Percentiles rank a stretch among this genome's conserved stretches.
Evolutionary conservation across 2,888 invertebrate genomes (phyloP).

Genomic region (Lapara coniferarum): DNA sequence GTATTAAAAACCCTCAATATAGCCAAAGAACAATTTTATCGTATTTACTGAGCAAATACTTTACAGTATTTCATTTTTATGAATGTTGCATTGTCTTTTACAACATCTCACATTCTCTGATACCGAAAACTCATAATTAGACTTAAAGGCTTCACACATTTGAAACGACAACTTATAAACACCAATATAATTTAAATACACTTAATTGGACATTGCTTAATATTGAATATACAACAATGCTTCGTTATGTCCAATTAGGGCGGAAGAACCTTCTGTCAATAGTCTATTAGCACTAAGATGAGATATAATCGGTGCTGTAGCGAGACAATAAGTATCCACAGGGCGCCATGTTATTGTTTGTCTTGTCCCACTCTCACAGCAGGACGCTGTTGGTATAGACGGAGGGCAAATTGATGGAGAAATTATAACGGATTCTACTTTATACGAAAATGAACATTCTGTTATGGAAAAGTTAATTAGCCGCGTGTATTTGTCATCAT

Average conservation of each 20-base stretch:
- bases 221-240: constrained; percentile 11
- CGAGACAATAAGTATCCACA: constrained; percentile 71
- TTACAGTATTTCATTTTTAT: too few relatives aligned
- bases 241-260: constrained; percentile 52
- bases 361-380: constrained; percentile 65
- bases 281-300: constrained; percentile 67
- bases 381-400: constrained; percentile 52
- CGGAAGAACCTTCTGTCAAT: constrained; percentile 57
- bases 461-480: constrained; percentile 24
- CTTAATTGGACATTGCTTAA: not conserved
- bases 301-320: constrained; percentile 65
- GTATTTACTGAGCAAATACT: too few relatives aligned
- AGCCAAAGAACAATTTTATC: too few relatives aligned
- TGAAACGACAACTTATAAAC: not conserved
- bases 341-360: constrained; percentile 74
- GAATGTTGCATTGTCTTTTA: too few relatives aligned
- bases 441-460: constrained; percentile 37
- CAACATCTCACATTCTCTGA: too few relatives aligned
- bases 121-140: too few relatives aligned
- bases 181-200: constrained; percentile 1
- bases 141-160: not conserved
- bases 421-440: constrained; percentile 46
- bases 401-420: constrained; percentile 68
- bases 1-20: too few relatives aligned
- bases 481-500: not conserved